Evolutionary conservation across 2,797 vertebrate species (phyloP), one percentile per base, ranked within the genome.

Genomic region (Cossypha polioptera): DNA sequence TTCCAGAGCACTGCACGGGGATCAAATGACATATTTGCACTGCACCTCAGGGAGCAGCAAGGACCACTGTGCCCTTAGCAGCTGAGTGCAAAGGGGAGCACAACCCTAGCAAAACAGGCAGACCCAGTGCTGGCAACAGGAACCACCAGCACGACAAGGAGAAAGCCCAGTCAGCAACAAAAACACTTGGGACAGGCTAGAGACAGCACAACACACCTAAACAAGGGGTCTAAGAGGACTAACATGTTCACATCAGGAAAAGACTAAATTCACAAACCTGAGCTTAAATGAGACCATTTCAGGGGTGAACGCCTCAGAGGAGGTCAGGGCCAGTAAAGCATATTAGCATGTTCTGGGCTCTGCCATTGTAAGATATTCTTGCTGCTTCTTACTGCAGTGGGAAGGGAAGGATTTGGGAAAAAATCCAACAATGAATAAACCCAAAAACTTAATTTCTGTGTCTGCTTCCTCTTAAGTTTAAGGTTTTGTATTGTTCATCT

Each of bases 351-450:
- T 26, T 55, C 28, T 82, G 31, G 6, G 6, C 10, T 14, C 29
- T 42, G 25, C 7, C 9, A 43, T 7, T 63, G 2, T 36, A 35
- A 68, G 29, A 19, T 57, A 16, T 7, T 48, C 13, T 48, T 86
- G 33, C 50, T 82, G 16, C 5, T 12, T 89, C 26, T 67, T 55
- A 28, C 4, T 83, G 35, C 19, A 55, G 16, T 11, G 9, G 13
- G 17, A 33, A 55, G 28, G 13, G 13, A 62, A 94, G 7, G 19
- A 25, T 69, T 54, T 29, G 0, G n/a, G 14, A 1, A 35, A 50
- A 45, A 24, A 15, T 0, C 6, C 4, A 31, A 36, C 6, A 68
- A 42, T 0, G 1, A 72, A n/a, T 4, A 19, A 43, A 16, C 5
- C 7, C 18, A 1, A 11, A 16, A 31, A 18, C 8, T 7, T 72